Percentiles rank a stretch among this genome's conserved stretches.
Conservation (phyloP, 2,888 invertebrate genomes). For the Myathropa florea region DNA sequence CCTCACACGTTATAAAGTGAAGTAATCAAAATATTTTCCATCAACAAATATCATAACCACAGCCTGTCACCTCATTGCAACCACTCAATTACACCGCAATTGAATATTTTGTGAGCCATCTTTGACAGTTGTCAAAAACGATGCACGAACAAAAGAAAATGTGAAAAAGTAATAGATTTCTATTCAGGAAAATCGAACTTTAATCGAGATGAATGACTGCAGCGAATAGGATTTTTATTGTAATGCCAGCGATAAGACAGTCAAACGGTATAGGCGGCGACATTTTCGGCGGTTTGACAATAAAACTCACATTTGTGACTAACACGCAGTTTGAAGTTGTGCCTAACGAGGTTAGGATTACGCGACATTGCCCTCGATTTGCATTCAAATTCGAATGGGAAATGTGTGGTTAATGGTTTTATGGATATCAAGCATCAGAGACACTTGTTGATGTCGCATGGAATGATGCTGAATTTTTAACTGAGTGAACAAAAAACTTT, state of each 20-base stretch:
- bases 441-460: background rate
- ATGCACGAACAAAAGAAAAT: background rate
- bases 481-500: background rate
- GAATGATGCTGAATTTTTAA: background rate
- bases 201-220: slow-evolving; percentile 63
- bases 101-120: background rate
- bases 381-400: slow-evolving; percentile 28
- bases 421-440: background rate
- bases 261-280: background rate
- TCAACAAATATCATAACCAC: slow-evolving; percentile 32
- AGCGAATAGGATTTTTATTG: slow-evolving; percentile 42
- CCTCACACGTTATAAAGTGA: background rate
- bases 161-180: background rate
- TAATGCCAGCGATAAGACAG: slow-evolving; percentile 50
- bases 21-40: background rate
- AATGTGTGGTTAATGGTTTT: slow-evolving; percentile 26
- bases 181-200: slow-evolving; percentile 48
- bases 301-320: slow-evolving; percentile 52
- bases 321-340: slow-evolving; percentile 39
- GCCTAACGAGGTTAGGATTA: slow-evolving; percentile 53
- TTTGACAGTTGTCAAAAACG: background rate
- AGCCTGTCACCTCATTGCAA: slow-evolving; percentile 26
- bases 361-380: slow-evolving; percentile 15
- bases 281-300: slow-evolving; percentile 20
- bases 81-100: slow-evolving; percentile 25